Evolutionary conservation across 92 coral and sea anemone genomes (phyloP).

Genomic region (Porites lobata): DNA sequence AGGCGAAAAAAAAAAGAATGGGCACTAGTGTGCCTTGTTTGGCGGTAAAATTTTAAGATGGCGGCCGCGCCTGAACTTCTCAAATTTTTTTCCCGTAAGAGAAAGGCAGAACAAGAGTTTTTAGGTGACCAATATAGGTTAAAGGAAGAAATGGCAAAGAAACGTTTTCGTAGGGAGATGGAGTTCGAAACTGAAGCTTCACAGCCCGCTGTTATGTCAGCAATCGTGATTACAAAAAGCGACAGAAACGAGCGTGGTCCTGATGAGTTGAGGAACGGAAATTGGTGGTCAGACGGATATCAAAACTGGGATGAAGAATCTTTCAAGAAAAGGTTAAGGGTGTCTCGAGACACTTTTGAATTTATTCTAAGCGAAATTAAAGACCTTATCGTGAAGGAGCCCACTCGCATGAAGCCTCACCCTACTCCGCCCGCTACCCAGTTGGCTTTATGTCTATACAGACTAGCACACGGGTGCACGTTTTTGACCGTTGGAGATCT

Average conservation of each 20-base stretch:
- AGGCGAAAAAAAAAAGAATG: no score
- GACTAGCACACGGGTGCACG: conserved; percentile 38
- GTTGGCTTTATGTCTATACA: conserved; percentile 41
- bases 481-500: conserved; percentile 32
- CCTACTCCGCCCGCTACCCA: conserved; percentile 47
- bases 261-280: conserved; percentile 13
- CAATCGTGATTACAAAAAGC: conserved; percentile 26
- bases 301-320: conserved; percentile 15
- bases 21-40: neutral
- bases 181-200: conserved; percentile 17
- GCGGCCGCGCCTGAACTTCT: neutral
- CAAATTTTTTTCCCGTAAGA: neutral
- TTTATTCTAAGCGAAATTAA: conserved; percentile 35
- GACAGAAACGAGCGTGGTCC: conserved; percentile 27
- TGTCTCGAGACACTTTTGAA: conserved; percentile 26
- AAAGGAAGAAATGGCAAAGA: conserved; percentile 4
- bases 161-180: conserved; percentile 9
- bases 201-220: conserved; percentile 28
- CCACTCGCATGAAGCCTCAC: conserved; percentile 46
- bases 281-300: conserved; percentile 20
- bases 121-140: neutral
- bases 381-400: conserved; percentile 30
- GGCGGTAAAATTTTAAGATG: neutral
- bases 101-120: conserved; percentile 3
- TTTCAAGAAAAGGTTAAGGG: conserved; percentile 3